Evolutionary conservation across 1,140 invertebrate species (phyloP).

Genomic region (Drosophila navojoa): DNA sequence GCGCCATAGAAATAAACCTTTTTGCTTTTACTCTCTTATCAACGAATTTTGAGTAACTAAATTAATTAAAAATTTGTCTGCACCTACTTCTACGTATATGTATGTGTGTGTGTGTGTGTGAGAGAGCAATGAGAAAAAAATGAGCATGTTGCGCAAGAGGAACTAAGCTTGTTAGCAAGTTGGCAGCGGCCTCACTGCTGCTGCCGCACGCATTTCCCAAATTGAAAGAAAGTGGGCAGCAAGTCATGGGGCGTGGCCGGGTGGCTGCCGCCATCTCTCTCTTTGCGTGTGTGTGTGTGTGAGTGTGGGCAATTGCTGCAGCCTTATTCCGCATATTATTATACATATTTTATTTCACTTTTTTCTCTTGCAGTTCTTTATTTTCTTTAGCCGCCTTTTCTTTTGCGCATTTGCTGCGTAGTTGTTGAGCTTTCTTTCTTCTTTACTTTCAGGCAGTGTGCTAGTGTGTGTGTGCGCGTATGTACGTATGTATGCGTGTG

Average conservation of each 20-base stretch:
- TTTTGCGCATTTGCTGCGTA: slow-evolving; percentile 44
- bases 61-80: slow-evolving; percentile 66
- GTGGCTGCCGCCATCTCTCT: too few relatives aligned
- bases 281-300: not conserved
- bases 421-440: slow-evolving; percentile 60
- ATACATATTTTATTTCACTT: slow-evolving; percentile 74
- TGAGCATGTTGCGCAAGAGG: slow-evolving; percentile 58
- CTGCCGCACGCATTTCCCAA: slow-evolving; percentile 52
- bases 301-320: slow-evolving; percentile 32
- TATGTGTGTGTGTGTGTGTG: slow-evolving; percentile 26
- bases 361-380: slow-evolving; percentile 50
- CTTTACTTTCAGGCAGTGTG: slow-evolving; percentile 48
- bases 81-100: slow-evolving; percentile 13
- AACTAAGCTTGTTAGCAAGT: slow-evolving; percentile 80
- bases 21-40: slow-evolving; percentile 6
- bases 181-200: slow-evolving; percentile 49
- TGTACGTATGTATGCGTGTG: slow-evolving; percentile 19
- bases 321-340: slow-evolving; percentile 75
- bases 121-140: slow-evolving; percentile 12
- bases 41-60: slow-evolving; percentile 59
- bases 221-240: slow-evolving; percentile 3
- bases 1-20: slow-evolving; percentile 23
- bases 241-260: slow-evolving; percentile 8
- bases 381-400: slow-evolving; percentile 17
- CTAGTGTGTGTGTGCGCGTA: slow-evolving; percentile 13